Base-by-base conservation (phyloP, 92 coral and sea anemone genomes). In the Muricea muricata region DNA sequence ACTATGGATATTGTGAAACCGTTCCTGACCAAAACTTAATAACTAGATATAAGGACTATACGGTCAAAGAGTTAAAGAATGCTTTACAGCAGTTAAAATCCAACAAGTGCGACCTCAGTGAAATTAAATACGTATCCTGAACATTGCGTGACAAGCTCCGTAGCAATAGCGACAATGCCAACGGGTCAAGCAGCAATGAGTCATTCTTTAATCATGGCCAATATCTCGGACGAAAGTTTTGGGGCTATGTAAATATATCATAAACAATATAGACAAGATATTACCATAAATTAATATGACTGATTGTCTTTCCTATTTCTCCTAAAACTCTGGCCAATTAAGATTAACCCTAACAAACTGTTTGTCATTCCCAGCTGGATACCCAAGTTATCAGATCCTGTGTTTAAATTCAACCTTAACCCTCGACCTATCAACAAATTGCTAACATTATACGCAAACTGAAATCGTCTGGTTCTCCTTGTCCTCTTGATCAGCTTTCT, bases 291-390 rank as follows among this genome's bases (percentile, higher is more conserved):
- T 57, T 57, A 21, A 21, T 1, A 57, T 57, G 10, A 57, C 32
- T 7, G 30, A 57, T 2, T 57, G 66, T 13, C 32, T 21, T 26
- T 5, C 6, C 4, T 57, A 57, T 57, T 57, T 57, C 32, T 3
- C n/a, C 66, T 21, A 57, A 21, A 57, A 4, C 32, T 7, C 32
- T 57, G 32, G 32, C 29, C n/a, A n/a, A n/a, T n/a, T 26, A 13
- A 4, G 24, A 20, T 57, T 57, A 57, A 57, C 18, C 66, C 66
- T 20, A 57, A 24, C 12, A 57, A 4, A 57, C 29, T 57, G 6
- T 57, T 57, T 57, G 8, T 2, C 32, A 57, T 57, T 57, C 66
- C 66, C 11, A 57, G 66, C 32, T 57, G 66, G 66, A 57, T 57
- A 3, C 66, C 66, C 15, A 20, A 20, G 66, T 57, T n/a, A n/a